These are phyloP conservation scores for Cryptoprocta ferox DNA, from an alignment of 2,797 vertebrate genomes.

Conservation along the genomic window DNA sequence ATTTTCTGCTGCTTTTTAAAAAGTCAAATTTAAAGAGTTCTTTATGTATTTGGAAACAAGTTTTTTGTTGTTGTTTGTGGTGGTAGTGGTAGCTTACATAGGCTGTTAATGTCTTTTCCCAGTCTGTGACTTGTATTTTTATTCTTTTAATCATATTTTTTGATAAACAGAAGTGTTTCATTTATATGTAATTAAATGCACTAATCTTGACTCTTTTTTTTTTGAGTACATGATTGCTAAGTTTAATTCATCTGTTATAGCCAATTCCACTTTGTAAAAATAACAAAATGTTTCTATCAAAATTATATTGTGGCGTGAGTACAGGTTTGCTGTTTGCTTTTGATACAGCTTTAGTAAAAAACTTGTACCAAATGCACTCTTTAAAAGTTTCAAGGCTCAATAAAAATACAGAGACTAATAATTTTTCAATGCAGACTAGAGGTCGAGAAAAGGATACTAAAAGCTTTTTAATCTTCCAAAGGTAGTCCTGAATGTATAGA, in stretches of 20 bases:
- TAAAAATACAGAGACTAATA: background rate
- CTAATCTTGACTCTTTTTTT: background rate
- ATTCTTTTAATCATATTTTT: background rate
- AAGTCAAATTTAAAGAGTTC: background rate
- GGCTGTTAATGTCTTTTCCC: background rate
- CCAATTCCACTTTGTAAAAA: slow-evolving; percentile 25
- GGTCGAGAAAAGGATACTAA: background rate
- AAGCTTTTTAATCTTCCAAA: background rate
- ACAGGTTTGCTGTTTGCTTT: background rate
- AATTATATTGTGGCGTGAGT: slow-evolving; percentile 26
- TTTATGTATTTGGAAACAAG: background rate
- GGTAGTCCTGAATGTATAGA: background rate
- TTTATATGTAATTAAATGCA: background rate
- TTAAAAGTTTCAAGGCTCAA: slow-evolving; percentile 49
- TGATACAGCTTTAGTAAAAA: slow-evolving; percentile 42
- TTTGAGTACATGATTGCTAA: background rate
- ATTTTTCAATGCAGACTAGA: background rate
- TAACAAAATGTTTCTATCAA: slow-evolving; percentile 54
- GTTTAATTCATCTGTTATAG: slow-evolving; percentile 62
- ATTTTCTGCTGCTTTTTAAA: background rate
- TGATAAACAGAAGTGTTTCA: background rate
- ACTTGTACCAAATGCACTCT: slow-evolving; percentile 35
- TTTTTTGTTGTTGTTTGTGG: background rate
- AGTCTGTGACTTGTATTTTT: background rate
- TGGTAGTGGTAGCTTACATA: background rate